These are phyloP conservation scores for Homarus americanus DNA, from an alignment of 1,140 invertebrate species.

Conservation along the genomic window DNA sequence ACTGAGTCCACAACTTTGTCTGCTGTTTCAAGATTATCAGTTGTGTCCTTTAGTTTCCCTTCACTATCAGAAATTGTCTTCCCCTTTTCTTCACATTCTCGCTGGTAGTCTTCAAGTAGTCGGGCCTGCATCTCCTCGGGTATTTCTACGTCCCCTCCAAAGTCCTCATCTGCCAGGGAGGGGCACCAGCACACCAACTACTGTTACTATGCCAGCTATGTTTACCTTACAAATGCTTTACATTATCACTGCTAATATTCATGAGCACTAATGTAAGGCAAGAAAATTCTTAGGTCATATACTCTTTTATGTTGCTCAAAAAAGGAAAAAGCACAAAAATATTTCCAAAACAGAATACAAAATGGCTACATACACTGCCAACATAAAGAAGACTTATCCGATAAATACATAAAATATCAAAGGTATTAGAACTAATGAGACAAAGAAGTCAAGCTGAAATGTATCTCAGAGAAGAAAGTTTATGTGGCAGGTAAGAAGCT, in stretches of 20 bases:
- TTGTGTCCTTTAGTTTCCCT: constrained; percentile 1
- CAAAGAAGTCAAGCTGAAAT: no score
- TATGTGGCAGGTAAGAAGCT: no score
- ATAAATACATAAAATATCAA: background rate
- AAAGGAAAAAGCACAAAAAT: no score
- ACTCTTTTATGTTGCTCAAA: background rate
- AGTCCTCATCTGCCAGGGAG: constrained; percentile 61
- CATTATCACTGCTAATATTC: background rate
- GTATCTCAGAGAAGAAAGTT: no score
- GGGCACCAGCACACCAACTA: constrained; percentile 54
- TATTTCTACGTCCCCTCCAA: constrained; percentile 68
- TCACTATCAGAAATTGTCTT: constrained; percentile 28
- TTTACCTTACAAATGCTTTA: constrained; percentile 17
- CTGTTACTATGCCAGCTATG: constrained; percentile 34
- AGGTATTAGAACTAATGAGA: background rate
- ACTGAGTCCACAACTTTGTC: background rate
- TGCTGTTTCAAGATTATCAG: constrained; percentile 18
- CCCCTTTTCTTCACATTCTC: constrained; percentile 59
- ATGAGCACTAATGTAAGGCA: background rate
- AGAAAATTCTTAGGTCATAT: background rate
- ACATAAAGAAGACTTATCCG: background rate
- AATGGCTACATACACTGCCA: background rate
- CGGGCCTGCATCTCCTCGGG: constrained; percentile 59
- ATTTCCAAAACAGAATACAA: background rate
- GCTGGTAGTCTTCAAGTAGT: constrained; percentile 59